These are phyloP conservation scores for Platyscapa corneri DNA, from an alignment of 1,140 invertebrate species.

Conservation along the genomic window DNA sequence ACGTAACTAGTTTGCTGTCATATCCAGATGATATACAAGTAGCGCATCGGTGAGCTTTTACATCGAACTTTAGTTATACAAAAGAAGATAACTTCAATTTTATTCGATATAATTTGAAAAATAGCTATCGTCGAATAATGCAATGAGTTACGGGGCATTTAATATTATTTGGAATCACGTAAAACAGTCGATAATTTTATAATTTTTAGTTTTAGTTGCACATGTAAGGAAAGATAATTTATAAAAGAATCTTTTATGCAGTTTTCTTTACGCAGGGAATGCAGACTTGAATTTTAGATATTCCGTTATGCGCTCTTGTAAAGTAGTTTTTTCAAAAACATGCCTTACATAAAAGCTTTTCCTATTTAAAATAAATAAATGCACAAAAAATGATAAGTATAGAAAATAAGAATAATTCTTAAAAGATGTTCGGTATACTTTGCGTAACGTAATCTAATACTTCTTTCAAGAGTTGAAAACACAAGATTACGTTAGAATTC, in stretches of 20 bases:
- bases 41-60: background rate
- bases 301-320: background rate
- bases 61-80: background rate
- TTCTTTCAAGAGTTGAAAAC: background rate
- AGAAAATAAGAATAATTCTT: constrained; percentile 6
- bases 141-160: too few species aligned
- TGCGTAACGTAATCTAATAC: constrained; percentile 5
- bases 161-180: too few species aligned
- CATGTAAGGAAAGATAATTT: too few species aligned
- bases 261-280: too few species aligned
- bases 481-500: constrained; percentile 22
- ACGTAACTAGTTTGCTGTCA: background rate
- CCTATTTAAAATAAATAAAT: background rate
- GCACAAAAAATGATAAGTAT: background rate
- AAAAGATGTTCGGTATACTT: background rate
- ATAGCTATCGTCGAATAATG: background rate
- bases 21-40: background rate
- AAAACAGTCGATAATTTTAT: too few species aligned
- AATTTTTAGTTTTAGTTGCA: too few species aligned
- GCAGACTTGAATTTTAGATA: background rate
- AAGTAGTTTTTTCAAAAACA: background rate
- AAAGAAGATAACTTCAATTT: too few species aligned
- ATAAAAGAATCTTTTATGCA: too few species aligned
- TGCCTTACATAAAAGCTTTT: background rate
- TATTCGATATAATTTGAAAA: background rate